These are phyloP conservation scores for Reinhardtius hippoglossoides DNA, from an alignment of 2,113 vertebrate genomes.

Conservation along the genomic window DNA sequence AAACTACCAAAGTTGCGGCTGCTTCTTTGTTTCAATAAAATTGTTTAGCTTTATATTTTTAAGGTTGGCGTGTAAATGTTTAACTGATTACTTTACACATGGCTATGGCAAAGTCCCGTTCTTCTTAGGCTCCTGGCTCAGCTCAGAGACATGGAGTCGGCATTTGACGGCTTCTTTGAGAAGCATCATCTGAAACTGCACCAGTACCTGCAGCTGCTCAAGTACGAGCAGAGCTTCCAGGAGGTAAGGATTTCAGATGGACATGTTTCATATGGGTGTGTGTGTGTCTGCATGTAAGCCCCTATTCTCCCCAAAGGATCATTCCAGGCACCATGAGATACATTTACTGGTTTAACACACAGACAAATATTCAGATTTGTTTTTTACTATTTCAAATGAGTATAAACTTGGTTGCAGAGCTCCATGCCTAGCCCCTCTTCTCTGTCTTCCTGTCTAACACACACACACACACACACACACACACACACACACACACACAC, in stretches of 20 bases:
- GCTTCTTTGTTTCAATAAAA: no score
- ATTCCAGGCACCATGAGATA: neutral
- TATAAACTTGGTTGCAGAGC: no score
- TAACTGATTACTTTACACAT: neutral
- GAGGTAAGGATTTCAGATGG: conserved; percentile 80
- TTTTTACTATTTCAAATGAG: no score
- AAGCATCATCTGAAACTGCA: conserved; percentile 96
- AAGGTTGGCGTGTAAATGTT: neutral
- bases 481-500: no score
- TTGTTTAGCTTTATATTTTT: neutral
- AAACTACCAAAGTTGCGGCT: no score
- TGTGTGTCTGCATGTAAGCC: neutral
- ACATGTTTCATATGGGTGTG: neutral
- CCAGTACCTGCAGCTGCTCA: conserved; percentile 92
- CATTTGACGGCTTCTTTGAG: conserved; percentile 98
- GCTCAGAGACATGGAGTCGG: conserved; percentile 94
- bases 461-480: no score
- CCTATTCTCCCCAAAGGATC: neutral
- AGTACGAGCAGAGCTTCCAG: conserved; percentile 93
- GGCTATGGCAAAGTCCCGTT: neutral
- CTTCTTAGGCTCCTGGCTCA: conserved; percentile 89
- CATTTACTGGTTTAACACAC: no score
- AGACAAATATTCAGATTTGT: no score
- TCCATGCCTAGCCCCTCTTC: no score
- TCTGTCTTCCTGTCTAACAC: no score